A percentile compares a stretch with the other conserved stretches of the same genome.
These are phyloP conservation scores for Synanceia verrucosa DNA, from an alignment of 2,797 vertebrate genomes.

Conservation along the genomic window DNA sequence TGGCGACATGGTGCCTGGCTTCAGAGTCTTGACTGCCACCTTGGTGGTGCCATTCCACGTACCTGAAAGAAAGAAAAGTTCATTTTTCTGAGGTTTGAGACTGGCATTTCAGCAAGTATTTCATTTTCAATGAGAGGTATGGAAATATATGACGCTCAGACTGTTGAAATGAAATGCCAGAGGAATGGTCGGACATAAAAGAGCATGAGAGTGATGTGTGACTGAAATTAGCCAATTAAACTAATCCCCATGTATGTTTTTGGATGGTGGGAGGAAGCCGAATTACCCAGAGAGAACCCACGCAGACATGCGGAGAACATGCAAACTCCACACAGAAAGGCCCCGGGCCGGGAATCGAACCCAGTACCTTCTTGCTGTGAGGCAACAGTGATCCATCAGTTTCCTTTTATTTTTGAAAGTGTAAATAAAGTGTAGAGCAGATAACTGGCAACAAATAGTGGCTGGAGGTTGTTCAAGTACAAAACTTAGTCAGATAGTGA, in stretches of 20 bases:
- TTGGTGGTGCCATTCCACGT: conserved; percentile 99
- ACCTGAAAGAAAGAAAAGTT: conserved; percentile 75
- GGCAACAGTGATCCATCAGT: not conserved
- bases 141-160: not conserved
- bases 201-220: not conserved
- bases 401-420: not conserved
- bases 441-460: not conserved
- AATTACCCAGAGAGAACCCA: no score
- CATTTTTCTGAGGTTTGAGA: not conserved
- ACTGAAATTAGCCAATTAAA: no score
- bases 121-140: not conserved
- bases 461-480: not conserved
- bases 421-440: not conserved
- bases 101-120: not conserved
- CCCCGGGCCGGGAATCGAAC: no score
- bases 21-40: conserved; percentile 99
- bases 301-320: no score
- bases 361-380: no score
- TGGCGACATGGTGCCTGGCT: conserved; percentile 98
- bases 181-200: not conserved
- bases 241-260: no score
- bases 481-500: not conserved
- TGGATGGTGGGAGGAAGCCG: no score
- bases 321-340: no score
- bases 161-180: not conserved